These are phyloP conservation scores for Eurypyga helias DNA, from an alignment of 2,113 vertebrate species.

Conservation along the genomic window DNA sequence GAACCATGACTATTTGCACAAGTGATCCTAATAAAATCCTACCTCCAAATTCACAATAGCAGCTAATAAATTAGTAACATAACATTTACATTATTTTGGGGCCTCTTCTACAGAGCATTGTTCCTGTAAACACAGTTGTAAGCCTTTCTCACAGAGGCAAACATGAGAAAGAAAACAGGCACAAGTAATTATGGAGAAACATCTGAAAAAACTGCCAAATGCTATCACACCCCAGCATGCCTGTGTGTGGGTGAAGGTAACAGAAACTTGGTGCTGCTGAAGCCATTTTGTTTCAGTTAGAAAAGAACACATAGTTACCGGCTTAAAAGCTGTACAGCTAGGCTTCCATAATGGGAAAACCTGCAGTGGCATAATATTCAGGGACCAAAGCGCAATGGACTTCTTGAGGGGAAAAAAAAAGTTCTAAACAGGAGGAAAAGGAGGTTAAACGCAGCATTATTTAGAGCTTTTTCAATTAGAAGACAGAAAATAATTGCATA, in stretches of 20 bases:
- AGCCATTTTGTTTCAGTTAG: not conserved
- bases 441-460: not conserved
- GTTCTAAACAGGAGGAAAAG: not conserved
- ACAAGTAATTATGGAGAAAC: not conserved
- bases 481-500: not conserved
- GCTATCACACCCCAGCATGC: not conserved
- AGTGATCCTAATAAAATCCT: constrained; percentile 28
- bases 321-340: constrained; percentile 4
- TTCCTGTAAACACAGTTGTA: not conserved
- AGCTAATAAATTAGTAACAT: constrained; percentile 20
- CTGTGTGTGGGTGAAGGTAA: constrained; percentile 31
- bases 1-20: not conserved
- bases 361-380: not conserved
- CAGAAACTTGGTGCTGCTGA: not conserved
- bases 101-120: not conserved
- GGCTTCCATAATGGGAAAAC: not conserved
- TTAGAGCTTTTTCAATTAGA: not conserved
- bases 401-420: not conserved
- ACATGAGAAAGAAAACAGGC: constrained; percentile 26
- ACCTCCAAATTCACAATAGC: constrained; percentile 10
- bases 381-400: not conserved
- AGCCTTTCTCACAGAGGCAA: not conserved
- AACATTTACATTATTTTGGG: not conserved
- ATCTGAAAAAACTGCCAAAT: not conserved
- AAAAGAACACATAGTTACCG: not conserved